A percentile compares a stretch with the other conserved stretches of the same genome.
These are phyloP conservation scores for Tachina lurida DNA, from an alignment of 2,888 invertebrate genomes.

Conservation along the genomic window DNA sequence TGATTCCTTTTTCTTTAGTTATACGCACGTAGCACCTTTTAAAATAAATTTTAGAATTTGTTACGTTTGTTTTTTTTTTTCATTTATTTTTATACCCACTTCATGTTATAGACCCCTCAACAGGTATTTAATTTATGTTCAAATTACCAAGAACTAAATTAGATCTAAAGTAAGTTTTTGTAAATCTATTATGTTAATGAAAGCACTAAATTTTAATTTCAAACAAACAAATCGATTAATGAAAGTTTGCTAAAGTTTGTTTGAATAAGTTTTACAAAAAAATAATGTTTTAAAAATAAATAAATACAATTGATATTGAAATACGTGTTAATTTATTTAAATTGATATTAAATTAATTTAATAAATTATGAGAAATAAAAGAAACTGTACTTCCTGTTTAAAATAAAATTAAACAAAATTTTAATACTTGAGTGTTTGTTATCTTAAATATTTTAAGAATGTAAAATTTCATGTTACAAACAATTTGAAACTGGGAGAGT, in stretches of 20 bases:
- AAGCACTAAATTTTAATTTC: background rate
- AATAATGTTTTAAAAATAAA: background rate
- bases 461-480: no score
- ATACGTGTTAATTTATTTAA: background rate
- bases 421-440: no score
- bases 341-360: background rate
- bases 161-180: background rate
- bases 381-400: background rate
- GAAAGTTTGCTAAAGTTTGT: constrained; percentile 9
- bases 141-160: background rate
- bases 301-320: background rate
- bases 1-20: no score
- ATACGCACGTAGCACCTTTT: no score
- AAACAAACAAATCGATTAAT: background rate
- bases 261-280: background rate
- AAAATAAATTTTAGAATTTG: background rate
- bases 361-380: background rate
- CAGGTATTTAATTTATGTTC: constrained; percentile 6
- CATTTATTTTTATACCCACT: background rate
- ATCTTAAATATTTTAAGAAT: no score
- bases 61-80: background rate
- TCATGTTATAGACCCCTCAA: background rate
- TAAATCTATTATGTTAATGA: background rate
- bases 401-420: background rate
- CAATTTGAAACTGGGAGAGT: no score